Conservation (phyloP, 2,797 vertebrate species). For the Micropoecilia bifurca region DNA sequence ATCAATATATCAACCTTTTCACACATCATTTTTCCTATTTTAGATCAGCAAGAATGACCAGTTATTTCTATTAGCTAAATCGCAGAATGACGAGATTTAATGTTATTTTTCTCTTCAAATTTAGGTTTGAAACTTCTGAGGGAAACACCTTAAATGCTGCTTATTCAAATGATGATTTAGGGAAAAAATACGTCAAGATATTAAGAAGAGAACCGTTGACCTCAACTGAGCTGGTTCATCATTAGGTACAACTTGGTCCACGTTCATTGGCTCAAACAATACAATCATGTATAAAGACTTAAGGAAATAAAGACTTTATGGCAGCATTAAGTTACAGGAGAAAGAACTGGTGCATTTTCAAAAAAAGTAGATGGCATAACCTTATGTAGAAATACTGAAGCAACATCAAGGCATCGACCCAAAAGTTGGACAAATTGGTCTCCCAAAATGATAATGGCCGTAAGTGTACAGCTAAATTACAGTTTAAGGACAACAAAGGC, state of each 20-base stretch:
- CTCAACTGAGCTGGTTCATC: neutral
- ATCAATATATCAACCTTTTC: neutral
- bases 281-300: too few relatives aligned
- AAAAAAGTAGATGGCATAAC: neutral
- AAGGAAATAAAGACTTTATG: neutral
- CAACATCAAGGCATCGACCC: neutral
- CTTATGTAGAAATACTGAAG: neutral
- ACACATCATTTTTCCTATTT: neutral
- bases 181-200: neutral
- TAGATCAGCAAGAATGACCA: neutral
- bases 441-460: neutral
- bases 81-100: neutral
- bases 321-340: neutral
- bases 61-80: neutral
- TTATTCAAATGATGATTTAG: neutral
- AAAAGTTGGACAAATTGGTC: neutral
- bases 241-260: neutral
- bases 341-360: neutral
- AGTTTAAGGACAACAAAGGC: neutral
- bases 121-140: neutral
- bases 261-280: neutral
- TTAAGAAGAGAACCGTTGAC: neutral
- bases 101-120: neutral
- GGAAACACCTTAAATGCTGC: neutral
- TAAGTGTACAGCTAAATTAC: neutral